Evolutionary conservation across 2,113 vertebrate species (phyloP).

Genomic region (Ondatra zibethicus): DNA sequence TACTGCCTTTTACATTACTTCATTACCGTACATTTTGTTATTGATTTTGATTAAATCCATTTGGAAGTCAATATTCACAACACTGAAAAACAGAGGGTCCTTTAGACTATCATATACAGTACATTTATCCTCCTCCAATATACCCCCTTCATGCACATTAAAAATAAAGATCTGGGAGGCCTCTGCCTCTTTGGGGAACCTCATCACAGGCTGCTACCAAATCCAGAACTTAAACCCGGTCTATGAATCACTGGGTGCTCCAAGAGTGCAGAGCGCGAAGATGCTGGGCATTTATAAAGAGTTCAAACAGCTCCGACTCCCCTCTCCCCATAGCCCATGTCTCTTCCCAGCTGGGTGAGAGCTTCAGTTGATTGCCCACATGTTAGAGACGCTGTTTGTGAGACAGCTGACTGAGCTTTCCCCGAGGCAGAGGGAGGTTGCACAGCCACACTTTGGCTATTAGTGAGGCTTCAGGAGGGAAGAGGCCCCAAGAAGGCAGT

Average conservation of each 20-base stretch:
- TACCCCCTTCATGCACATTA: slow-evolving; percentile 64
- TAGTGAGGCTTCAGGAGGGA: slow-evolving; percentile 4
- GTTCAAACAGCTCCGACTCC: too few species aligned
- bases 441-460: slow-evolving; percentile 7
- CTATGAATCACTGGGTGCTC: slow-evolving; percentile 72
- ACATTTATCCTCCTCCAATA: slow-evolving; percentile 60
- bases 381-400: slow-evolving; percentile 33
- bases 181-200: slow-evolving; percentile 78
- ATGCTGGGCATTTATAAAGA: slow-evolving; percentile 74
- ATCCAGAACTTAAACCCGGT: slow-evolving; percentile 73
- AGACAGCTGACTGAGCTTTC: not conserved
- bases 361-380: slow-evolving; percentile 32
- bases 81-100: slow-evolving; percentile 67
- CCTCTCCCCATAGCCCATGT: not conserved
- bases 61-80: slow-evolving; percentile 81
- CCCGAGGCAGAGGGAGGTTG: not conserved
- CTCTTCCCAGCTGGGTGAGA: slow-evolving; percentile 1
- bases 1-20: slow-evolving; percentile 79
- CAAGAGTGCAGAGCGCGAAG: slow-evolving; percentile 48
- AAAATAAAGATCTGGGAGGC: slow-evolving; percentile 74
- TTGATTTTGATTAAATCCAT: slow-evolving; percentile 86
- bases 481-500: not conserved
- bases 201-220: slow-evolving; percentile 65
- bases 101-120: slow-evolving; percentile 37
- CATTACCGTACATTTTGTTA: slow-evolving; percentile 79